These are phyloP conservation scores for Gymnogyps californianus DNA, from an alignment of 2,113 vertebrate genomes.

Conservation along the genomic window DNA sequence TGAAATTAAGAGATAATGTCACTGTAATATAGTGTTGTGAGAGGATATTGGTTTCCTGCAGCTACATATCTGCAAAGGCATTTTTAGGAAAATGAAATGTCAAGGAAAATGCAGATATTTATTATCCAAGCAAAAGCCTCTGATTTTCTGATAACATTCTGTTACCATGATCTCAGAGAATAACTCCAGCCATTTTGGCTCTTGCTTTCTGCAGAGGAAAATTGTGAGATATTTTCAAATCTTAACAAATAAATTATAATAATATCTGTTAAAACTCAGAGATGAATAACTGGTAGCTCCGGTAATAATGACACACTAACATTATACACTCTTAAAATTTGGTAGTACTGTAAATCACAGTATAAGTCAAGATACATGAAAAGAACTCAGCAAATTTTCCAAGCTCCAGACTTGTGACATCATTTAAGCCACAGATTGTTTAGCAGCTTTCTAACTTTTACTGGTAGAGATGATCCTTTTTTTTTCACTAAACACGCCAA, in stretches of 20 bases:
- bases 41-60: neutral
- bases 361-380: neutral
- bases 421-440: neutral
- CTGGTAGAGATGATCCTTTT: neutral
- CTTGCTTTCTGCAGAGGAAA: neutral
- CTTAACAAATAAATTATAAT: neutral
- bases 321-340: neutral
- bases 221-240: neutral
- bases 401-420: neutral
- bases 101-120: constrained; percentile 31
- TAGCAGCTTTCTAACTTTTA: neutral
- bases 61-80: neutral
- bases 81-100: constrained; percentile 50
- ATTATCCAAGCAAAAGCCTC: neutral
- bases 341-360: neutral
- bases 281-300: neutral
- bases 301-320: neutral
- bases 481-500: neutral
- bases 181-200: neutral
- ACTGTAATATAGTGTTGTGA: neutral
- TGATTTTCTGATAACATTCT: neutral
- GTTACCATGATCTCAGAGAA: neutral
- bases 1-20: constrained; percentile 47
- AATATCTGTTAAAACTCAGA: neutral
- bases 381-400: neutral